A percentile compares a stretch with the other conserved stretches of the same genome.
These are phyloP conservation scores for Brachyptera putata DNA, from an alignment of 2,888 invertebrate species.

Conservation along the genomic window DNA sequence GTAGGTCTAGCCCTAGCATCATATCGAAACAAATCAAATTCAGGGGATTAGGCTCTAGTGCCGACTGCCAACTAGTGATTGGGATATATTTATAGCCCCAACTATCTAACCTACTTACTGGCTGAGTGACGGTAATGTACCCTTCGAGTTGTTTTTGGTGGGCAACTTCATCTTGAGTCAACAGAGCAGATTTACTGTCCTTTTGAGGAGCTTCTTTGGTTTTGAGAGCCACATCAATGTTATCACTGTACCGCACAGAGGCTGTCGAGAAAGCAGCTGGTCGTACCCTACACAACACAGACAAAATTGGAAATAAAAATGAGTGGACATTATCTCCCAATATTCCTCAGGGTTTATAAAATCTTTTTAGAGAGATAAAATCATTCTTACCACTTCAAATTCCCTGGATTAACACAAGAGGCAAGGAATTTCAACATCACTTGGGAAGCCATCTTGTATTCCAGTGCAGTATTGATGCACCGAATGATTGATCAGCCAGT, in stretches of 20 bases:
- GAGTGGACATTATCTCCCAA: not conserved
- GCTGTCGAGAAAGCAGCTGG: conserved; percentile 34
- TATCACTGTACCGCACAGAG: conserved; percentile 31
- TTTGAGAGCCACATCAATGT: conserved; percentile 34
- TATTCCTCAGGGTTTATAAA: not conserved
- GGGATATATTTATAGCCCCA: not conserved
- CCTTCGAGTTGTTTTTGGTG: conserved; percentile 49
- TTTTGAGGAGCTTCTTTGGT: conserved; percentile 50
- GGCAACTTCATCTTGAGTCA: conserved; percentile 50
- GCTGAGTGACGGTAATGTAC: conserved; percentile 54
- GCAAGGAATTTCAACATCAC: not conserved
- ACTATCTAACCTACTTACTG: conserved; percentile 43
- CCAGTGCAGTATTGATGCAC: too few relatives aligned
- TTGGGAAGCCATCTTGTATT: conserved; percentile 14
- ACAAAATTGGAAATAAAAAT: not conserved
- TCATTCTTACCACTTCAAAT: conserved; percentile 7
- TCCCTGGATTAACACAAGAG: conserved; percentile 10
- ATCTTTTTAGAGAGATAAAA: not conserved
- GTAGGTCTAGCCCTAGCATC: too few relatives aligned
- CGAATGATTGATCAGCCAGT: too few relatives aligned
- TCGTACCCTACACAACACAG: conserved; percentile 27
- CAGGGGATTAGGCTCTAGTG: too few relatives aligned
- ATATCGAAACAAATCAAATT: too few relatives aligned
- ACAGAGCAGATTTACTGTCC: conserved; percentile 48
- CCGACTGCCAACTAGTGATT: too few relatives aligned